phyloP scores from a whole-genome alignment of 92 coral and sea anemone species.

The Epizoanthus ramosus region DNA sequence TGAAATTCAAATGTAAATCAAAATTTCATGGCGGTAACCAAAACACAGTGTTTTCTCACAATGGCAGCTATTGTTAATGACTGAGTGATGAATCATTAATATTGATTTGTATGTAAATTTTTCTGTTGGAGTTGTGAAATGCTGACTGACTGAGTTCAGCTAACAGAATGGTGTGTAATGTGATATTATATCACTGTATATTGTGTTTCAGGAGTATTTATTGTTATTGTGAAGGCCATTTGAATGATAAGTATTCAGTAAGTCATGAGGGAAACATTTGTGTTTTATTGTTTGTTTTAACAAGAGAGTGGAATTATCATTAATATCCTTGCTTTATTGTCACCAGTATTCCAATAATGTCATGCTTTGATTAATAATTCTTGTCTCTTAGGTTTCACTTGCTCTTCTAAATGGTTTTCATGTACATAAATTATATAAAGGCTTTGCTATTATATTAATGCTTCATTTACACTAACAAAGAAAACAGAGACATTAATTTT shows the following conservation, averaged over 20 bases:
- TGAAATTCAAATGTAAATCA: constrained; percentile 5
- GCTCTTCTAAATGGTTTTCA: too few species aligned
- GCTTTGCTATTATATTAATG: too few species aligned
- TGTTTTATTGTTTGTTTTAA: too few species aligned
- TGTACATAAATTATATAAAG: too few species aligned
- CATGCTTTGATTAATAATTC: too few species aligned
- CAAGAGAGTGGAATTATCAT: too few species aligned
- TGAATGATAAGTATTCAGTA: background rate
- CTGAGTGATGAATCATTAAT: background rate
- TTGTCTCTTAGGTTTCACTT: too few species aligned
- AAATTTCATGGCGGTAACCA: constrained; percentile 9
- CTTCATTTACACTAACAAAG: too few species aligned
- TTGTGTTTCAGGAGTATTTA: too few species aligned
- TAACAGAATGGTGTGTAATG: background rate
- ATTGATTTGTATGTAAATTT: background rate
- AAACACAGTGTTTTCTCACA: background rate
- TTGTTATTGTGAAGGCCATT: background rate
- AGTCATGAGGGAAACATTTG: background rate
- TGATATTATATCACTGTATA: background rate
- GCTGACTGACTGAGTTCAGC: background rate
- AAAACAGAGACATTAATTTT: too few species aligned
- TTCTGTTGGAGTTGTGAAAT: background rate
- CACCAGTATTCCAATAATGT: too few species aligned
- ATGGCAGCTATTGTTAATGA: constrained; percentile 12
- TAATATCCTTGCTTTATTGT: too few species aligned